Percentiles rank a stretch among this genome's conserved stretches.
phyloP scores from a whole-genome alignment of 2,888 invertebrate species.

The Rhingia rostrata region DNA sequence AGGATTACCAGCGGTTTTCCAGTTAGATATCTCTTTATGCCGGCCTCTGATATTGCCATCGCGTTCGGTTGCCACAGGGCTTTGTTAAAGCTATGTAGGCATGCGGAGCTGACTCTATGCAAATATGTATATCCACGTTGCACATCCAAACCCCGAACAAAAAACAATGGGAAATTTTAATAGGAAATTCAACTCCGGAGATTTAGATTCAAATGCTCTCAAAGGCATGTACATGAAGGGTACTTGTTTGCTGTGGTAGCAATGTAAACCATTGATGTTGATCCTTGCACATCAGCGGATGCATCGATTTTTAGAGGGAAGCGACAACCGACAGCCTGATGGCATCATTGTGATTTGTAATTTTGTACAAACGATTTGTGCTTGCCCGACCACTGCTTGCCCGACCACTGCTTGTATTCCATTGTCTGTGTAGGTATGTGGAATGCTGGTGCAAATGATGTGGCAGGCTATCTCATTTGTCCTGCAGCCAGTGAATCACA shows the following conservation, averaged over 20 bases:
- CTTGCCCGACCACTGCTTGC: slow-evolving; percentile 42
- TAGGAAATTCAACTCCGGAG: slow-evolving; percentile 51
- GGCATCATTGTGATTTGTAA: slow-evolving; percentile 73
- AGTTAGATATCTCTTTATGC: slow-evolving; percentile 31
- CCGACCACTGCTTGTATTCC: slow-evolving; percentile 31
- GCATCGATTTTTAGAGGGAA: slow-evolving; percentile 63
- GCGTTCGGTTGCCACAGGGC: slow-evolving; percentile 27
- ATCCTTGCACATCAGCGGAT: slow-evolving; percentile 65
- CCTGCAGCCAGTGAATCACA: slow-evolving; percentile 70
- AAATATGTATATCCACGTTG: neutral
- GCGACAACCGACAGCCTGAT: slow-evolving; percentile 35
- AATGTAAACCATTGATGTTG: slow-evolving; percentile 61
- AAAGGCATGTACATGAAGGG: slow-evolving; percentile 46
- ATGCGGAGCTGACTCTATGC: neutral
- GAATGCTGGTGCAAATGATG: slow-evolving; percentile 60
- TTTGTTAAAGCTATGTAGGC: neutral
- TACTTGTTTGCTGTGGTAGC: slow-evolving; percentile 49
- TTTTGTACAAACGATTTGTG: slow-evolving; percentile 68
- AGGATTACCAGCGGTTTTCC: slow-evolving; percentile 14
- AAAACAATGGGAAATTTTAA: slow-evolving; percentile 56
- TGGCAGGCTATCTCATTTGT: slow-evolving; percentile 72
- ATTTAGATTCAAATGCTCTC: slow-evolving; percentile 57
- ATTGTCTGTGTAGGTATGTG: slow-evolving; percentile 3
- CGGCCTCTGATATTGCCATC: neutral
- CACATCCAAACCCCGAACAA: slow-evolving; percentile 44